phyloP scores from a whole-genome alignment of 1,140 invertebrate genomes.

The Ooceraea biroi region DNA sequence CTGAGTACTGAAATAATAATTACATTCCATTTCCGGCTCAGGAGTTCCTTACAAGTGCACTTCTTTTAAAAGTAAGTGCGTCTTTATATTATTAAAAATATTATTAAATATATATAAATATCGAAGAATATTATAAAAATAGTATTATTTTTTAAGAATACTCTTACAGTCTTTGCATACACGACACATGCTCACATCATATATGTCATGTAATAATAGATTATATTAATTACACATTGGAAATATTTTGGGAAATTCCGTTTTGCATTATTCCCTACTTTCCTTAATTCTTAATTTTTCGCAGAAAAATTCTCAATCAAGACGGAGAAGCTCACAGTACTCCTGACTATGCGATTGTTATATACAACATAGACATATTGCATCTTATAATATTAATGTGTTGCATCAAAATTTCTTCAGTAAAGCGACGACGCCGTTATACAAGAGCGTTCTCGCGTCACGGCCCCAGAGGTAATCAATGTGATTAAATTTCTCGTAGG shows the following conservation, averaged over 20 bases:
- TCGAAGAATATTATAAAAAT: not conserved
- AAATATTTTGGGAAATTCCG: too few relatives aligned
- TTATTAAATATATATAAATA: constrained; percentile 10
- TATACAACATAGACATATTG: not conserved
- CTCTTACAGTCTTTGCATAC: too few relatives aligned
- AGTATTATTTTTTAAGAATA: not conserved
- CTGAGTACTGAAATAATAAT: not conserved
- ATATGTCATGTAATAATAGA: not conserved
- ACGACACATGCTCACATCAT: not conserved
- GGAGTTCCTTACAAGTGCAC: not conserved
- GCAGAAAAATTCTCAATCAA: too few relatives aligned
- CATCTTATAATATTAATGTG: not conserved
- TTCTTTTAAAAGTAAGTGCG: constrained; percentile 7
- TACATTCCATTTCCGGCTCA: not conserved
- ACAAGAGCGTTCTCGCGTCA: constrained; percentile 82
- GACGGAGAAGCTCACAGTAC: not conserved
- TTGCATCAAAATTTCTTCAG: constrained; percentile 52
- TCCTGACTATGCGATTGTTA: not conserved
- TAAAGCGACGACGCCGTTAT: constrained; percentile 77
- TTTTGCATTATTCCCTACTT: too few relatives aligned
- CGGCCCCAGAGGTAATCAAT: constrained; percentile 86
- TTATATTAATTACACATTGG: not conserved
- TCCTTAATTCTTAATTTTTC: too few relatives aligned
- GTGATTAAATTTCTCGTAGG: constrained; percentile 85
- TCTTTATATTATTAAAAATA: constrained; percentile 4